A percentile compares a stretch with the other conserved stretches of the same genome.
These are phyloP conservation scores for Nemopilema nomurai DNA, from an alignment of 30 jellyfish, hydroid and myxozoan species.

Conservation along the genomic window DNA sequence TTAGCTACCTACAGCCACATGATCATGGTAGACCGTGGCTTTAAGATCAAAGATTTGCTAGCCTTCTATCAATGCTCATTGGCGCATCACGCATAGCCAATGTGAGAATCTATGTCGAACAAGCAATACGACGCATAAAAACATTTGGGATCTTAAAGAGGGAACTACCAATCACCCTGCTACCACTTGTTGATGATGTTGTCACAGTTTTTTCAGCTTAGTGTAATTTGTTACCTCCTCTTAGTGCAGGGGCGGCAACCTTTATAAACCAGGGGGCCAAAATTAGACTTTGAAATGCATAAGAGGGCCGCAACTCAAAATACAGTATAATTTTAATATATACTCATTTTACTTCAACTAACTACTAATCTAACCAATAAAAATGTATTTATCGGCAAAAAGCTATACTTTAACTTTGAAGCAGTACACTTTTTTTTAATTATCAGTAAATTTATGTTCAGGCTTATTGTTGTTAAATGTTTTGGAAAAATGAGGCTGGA, in stretches of 20 bases:
- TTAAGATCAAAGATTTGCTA: conserved; percentile 39
- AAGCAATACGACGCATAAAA: conserved; percentile 11
- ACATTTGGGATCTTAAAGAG: conserved; percentile 36
- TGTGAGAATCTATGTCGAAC: too few relatives aligned
- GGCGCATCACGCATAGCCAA: not conserved
- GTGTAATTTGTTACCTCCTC: conserved; percentile 17
- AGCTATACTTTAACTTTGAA: not conserved
- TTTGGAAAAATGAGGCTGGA: not conserved
- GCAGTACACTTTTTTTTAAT: not conserved
- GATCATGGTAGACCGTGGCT: conserved; percentile 83
- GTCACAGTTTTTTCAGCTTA: conserved; percentile 27
- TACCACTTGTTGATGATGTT: conserved; percentile 48
- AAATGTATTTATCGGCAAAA: not conserved
- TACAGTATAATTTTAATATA: not conserved
- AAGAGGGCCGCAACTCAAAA: conserved; percentile 2
- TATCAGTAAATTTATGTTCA: not conserved
- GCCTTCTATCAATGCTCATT: conserved; percentile 28
- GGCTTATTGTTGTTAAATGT: not conserved
- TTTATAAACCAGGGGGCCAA: conserved; percentile 8
- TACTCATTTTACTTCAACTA: not conserved
- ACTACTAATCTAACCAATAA: not conserved
- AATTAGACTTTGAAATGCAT: not conserved
- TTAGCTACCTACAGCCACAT: conserved; percentile 42
- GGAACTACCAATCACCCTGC: conserved; percentile 46
- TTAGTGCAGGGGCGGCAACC: conserved; percentile 12